phyloP scores from a whole-genome alignment of 2,113 vertebrate genomes.

The Saguinus midas region DNA sequence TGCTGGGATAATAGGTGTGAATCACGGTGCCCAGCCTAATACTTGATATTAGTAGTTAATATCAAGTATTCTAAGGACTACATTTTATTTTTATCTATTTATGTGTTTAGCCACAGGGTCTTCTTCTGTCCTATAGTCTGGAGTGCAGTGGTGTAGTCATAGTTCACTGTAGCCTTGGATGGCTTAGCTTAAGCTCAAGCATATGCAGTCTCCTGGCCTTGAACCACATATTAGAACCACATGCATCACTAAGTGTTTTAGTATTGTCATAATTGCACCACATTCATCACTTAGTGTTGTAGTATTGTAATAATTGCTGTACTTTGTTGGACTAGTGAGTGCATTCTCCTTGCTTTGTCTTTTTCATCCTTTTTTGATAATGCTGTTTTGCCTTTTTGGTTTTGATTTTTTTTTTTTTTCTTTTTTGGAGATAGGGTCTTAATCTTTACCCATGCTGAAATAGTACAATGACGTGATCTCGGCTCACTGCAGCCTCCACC shows the following conservation, averaged over 20 bases:
- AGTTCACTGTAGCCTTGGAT: too few relatives aligned
- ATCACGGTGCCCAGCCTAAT: too few relatives aligned
- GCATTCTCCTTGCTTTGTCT: not conserved
- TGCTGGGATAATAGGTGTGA: too few relatives aligned
- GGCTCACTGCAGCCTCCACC: not conserved
- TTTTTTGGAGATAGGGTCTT: not conserved
- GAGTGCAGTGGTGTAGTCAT: too few relatives aligned
- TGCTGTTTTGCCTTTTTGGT: not conserved
- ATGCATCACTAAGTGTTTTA: not conserved
- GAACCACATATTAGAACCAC: slow-evolving; percentile 8
- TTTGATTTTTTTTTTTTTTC: not conserved
- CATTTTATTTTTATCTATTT: too few relatives aligned
- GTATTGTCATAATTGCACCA: not conserved
- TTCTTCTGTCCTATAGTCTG: too few relatives aligned
- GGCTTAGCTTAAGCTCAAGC: too few relatives aligned
- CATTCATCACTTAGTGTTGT: not conserved
- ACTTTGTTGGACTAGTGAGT: not conserved
- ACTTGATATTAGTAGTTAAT: not conserved
- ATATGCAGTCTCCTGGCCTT: not conserved
- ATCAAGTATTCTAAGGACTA: not conserved
- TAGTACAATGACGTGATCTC: not conserved
- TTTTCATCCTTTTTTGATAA: not conserved
- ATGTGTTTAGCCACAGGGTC: too few relatives aligned
- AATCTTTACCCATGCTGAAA: not conserved
- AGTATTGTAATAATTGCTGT: not conserved